Evolutionary conservation across 1,140 invertebrate genomes (phyloP).

Genomic region (Monochamus saltuarius): DNA sequence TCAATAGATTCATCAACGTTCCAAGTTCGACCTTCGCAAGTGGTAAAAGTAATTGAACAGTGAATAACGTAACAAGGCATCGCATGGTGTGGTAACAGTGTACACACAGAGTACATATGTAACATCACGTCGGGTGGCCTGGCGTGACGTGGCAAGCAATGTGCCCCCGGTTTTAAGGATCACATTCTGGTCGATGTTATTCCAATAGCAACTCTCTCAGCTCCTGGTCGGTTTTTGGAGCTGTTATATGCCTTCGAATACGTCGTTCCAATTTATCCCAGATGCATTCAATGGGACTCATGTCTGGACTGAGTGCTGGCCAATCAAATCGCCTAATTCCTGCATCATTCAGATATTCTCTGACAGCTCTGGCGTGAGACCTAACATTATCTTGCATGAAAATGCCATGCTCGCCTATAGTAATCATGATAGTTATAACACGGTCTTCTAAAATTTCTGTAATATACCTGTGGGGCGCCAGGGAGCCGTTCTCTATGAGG

Average conservation of each 20-base stretch:
- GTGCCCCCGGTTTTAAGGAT: too few species aligned
- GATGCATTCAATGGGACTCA: conserved; percentile 4
- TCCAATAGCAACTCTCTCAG: background rate
- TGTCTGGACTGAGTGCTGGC: too few species aligned
- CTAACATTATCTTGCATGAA: conserved; percentile 11
- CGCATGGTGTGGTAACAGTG: too few species aligned
- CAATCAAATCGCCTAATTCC: background rate
- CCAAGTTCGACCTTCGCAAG: too few species aligned
- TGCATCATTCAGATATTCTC: background rate
- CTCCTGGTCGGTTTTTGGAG: background rate
- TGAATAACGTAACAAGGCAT: too few species aligned
- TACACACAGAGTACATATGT: too few species aligned
- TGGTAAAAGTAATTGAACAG: too few species aligned
- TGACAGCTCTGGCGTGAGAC: background rate
- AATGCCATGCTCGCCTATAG: background rate
- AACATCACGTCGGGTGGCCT: too few species aligned
- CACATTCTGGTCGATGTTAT: background rate
- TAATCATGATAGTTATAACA: background rate
- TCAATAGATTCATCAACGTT: too few species aligned
- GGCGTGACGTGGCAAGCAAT: too few species aligned
- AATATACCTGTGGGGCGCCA: background rate
- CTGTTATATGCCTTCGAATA: background rate
- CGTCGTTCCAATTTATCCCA: background rate
- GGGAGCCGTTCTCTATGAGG: background rate
- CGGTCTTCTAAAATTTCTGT: background rate